Conservation (phyloP, 2,113 vertebrate genomes). For the Leiothrix lutea region DNA sequence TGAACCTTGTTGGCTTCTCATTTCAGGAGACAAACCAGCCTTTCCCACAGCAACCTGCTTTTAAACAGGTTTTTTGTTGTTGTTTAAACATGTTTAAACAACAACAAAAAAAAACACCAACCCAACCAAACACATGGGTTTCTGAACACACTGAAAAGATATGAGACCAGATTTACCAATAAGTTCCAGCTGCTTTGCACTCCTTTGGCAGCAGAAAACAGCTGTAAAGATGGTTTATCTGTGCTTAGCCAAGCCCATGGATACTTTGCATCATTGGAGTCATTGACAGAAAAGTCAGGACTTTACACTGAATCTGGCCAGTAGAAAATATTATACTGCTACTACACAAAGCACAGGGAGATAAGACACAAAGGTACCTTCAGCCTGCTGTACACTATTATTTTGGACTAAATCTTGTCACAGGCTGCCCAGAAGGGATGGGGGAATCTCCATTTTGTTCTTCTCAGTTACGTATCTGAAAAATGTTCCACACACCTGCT, state of each 20-base stretch:
- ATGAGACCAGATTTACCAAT: not conserved
- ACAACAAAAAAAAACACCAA: not conserved
- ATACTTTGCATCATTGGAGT: not conserved
- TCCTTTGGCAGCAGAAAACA: not conserved
- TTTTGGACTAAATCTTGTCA: not conserved
- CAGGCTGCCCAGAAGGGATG: not conserved
- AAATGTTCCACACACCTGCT: not conserved
- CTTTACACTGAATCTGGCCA: not conserved
- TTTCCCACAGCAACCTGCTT: not conserved
- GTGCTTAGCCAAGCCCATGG: not conserved
- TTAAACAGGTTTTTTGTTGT: too few species aligned
- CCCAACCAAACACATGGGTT: not conserved
- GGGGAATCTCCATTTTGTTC: not conserved
- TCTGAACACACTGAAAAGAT: not conserved
- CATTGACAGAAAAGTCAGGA: not conserved
- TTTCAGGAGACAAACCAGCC: not conserved
- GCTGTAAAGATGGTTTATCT: not conserved
- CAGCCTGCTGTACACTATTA: not conserved
- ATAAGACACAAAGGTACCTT: not conserved
- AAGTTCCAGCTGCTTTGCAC: slow-evolving; percentile 21
- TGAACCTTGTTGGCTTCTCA: not conserved
- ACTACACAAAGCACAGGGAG: not conserved
- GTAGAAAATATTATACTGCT: not conserved
- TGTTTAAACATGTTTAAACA: not conserved
- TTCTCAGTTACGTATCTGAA: not conserved